Base-by-base conservation (phyloP, 2,888 invertebrate genomes). In the Orgyia antiqua region DNA sequence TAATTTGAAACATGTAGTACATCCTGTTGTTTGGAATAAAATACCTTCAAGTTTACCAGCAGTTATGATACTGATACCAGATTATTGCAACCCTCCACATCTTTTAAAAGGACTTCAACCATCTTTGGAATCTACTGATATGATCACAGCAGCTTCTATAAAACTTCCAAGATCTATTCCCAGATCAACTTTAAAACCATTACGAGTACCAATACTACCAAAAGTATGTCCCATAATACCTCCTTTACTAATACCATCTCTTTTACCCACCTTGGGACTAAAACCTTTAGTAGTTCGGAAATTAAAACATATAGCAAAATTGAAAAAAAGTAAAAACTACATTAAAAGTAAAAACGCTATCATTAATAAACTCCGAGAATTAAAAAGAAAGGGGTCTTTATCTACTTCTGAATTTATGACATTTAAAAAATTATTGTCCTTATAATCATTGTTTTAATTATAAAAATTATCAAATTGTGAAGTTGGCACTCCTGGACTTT, bases 361-460 rank as follows among this genome's bases (percentile, higher is more conserved):
- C 10, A 10, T 23, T 6, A 23, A 23, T 4, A 23, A 21, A 31
- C 54, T 82, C 2, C 9, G 57, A 4, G 53, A 70, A 7, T 45
- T 80, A 19, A 72, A 58, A 32, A 62, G 36, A 9, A 58, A 50
- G 29, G 75, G 79, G 0, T 56, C 64, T 0, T 32, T 80, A 26
- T 65, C 71, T 0, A 47, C 59, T 1, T 39, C 55, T 1, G 70
- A 77, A 31, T 73, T 58, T 48, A 17, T 60, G 10, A 56, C 56
- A 23, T 69, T 75, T 39, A 71, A 58, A 33, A 73, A 62, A 33
- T 29, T 77, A 8, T 40, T 74, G 8, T 28, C 59, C 3, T 42
- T 43, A 32, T 56, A 31, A 20, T 4, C 6, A 15, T 15, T 15
- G 15, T 15, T 15, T n/a, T n/a, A n/a, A n/a, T n/a, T n/a, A n/a